Percentiles rank a stretch among this genome's conserved stretches.
phyloP scores from a whole-genome alignment of 2,797 vertebrate species.

The Tinamus major region DNA sequence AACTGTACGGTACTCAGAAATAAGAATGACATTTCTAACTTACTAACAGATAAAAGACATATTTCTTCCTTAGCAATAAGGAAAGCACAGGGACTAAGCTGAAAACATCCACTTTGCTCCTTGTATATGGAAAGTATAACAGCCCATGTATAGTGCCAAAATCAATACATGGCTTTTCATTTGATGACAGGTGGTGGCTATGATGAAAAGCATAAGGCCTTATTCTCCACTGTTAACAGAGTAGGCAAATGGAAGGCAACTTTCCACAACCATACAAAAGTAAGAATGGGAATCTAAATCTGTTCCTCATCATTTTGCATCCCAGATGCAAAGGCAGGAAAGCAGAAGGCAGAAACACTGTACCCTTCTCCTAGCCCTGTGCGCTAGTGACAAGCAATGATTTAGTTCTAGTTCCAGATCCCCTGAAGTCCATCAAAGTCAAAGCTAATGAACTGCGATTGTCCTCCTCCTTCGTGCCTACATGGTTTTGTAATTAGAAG shows the following conservation, averaged over 20 bases:
- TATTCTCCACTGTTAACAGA: conserved; percentile 4
- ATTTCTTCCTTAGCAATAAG: neutral
- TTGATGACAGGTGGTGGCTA: conserved; percentile 14
- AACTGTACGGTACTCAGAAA: neutral
- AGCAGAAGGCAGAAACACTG: conserved; percentile 17
- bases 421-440: neutral
- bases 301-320: conserved; percentile 28
- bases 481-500: neutral
- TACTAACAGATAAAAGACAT: neutral
- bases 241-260: conserved; percentile 10
- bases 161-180: conserved; percentile 14
- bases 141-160: neutral
- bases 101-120: conserved; percentile 14
- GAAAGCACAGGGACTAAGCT: neutral
- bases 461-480: neutral
- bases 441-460: neutral
- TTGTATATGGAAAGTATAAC: conserved; percentile 14
- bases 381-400: neutral
- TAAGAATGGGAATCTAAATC: neutral
- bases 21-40: neutral
- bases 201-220: conserved; percentile 31
- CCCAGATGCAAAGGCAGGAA: neutral
- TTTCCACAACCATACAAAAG: neutral
- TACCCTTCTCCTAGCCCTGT: neutral
- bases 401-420: neutral